phyloP scores from a whole-genome alignment of 2,113 vertebrate species.

The Genyomyrus donnyi region DNA sequence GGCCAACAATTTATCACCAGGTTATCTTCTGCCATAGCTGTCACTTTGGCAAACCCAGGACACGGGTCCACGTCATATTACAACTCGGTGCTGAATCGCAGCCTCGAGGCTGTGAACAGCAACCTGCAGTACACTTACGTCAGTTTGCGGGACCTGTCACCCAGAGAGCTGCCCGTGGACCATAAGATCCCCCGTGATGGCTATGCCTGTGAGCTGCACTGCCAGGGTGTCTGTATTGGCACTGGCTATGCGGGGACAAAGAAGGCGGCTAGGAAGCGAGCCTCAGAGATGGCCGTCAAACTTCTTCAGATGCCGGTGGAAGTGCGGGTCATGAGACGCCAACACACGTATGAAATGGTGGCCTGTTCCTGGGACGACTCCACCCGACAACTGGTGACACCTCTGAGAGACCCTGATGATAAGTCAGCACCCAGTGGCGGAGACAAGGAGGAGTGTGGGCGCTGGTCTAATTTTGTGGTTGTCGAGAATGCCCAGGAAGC shows the following conservation, averaged over 20 bases:
- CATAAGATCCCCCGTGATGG: conserved; percentile 80
- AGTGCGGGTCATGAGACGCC: conserved; percentile 71
- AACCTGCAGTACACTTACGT: conserved; percentile 94
- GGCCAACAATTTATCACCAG: conserved; percentile 76
- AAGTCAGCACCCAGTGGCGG: conserved; percentile 61
- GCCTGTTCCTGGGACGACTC: conserved; percentile 70
- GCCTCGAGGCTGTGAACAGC: conserved; percentile 91
- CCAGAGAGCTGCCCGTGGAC: conserved; percentile 78
- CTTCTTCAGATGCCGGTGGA: conserved; percentile 80
- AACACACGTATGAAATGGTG: conserved; percentile 78
- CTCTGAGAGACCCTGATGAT: conserved; percentile 76
- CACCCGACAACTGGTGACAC: conserved; percentile 70
- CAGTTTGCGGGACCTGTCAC: conserved; percentile 84
- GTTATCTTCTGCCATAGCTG: conserved; percentile 69
- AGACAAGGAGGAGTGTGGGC: conserved; percentile 65
- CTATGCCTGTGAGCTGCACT: conserved; percentile 90
- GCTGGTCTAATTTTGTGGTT: conserved; percentile 88
- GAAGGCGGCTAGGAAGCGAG: conserved; percentile 83
- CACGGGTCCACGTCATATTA: conserved; percentile 69
- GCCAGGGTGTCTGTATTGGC: conserved; percentile 81
- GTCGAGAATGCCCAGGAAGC: conserved; percentile 85
- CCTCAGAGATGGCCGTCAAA: conserved; percentile 80
- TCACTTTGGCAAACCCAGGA: conserved; percentile 67
- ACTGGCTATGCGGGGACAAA: conserved; percentile 94
- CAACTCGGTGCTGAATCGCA: conserved; percentile 84